Evolutionary conservation across 30 jellyfish, hydroid and myxozoan genomes (phyloP), one percentile per base, ranked within the genome.

Genomic region (Rhopilema esculentum): DNA sequence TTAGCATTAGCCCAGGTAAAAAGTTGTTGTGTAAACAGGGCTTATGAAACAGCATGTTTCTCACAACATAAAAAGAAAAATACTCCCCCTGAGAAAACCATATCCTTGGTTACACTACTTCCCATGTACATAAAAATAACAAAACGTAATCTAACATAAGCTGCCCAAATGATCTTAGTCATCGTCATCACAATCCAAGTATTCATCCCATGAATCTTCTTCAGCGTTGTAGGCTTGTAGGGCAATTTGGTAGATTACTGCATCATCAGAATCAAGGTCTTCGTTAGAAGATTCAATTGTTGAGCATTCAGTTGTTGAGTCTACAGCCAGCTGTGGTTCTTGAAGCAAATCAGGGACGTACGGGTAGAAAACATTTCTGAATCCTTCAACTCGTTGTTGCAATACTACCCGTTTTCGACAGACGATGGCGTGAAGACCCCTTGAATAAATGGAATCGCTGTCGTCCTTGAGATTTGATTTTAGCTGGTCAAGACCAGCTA

Each of bases 381-480:
- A 64, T 64, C 74, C 74, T 64, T 64, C 74, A 21, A 64, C 30
- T 64, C 74, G 74, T 25, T 64, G 74, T 64, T 64, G 74, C 74
- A 21, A 25, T 25, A 64, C 31, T 64, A 64, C 31, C 31, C 31
- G 74, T 25, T 64, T 64, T 64, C 74, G 74, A 25, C 74, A 64
- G 30, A 64, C 74, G 27, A 64, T 64, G 31, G 74, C 27, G 31
- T 64, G 31, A 21, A 64, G 74, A 25, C 74, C 74, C 74, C 74
- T 64, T 64, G 74, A 64, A 40, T 40, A 40, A 40, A 40, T 40
- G 57, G 57, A 27, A 18, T 16, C 27, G 53, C 51, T 69, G 51
- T 18, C 25, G 51, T 69, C 25, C 80, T 69, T 20, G 51, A 21
- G 49, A 27, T 69, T 16, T 24, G 80, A 16, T 21, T 21, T 69